Evolutionary conservation across 2,888 invertebrate genomes (phyloP).

Genomic region (Venusia cambrica): DNA sequence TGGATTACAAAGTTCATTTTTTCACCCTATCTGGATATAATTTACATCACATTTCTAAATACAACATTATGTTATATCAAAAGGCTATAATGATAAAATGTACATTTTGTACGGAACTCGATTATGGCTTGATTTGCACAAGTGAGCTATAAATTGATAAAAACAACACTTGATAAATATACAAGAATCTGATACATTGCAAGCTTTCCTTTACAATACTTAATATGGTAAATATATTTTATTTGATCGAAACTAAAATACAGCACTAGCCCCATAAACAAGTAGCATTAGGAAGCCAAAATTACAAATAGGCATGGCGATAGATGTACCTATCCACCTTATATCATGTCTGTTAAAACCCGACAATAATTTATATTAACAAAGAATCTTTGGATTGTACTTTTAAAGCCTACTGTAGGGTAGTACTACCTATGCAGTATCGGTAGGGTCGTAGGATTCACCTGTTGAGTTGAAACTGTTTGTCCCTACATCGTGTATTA

Average conservation of each 20-base stretch:
- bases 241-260: slow-evolving; percentile 1
- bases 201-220: neutral
- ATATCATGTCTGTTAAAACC: no score
- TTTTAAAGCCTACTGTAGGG: no score
- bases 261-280: neutral
- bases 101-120: slow-evolving; percentile 60
- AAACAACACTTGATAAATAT: neutral
- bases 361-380: no score
- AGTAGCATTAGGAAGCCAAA: no score
- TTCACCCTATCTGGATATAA: slow-evolving; percentile 18
- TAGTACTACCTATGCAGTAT: no score
- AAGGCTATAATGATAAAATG: slow-evolving; percentile 29
- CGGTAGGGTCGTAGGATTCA: no score
- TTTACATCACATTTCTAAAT: slow-evolving; percentile 24
- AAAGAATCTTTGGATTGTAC: no score
- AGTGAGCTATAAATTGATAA: slow-evolving; percentile 17
- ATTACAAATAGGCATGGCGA: no score
- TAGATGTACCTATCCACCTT: no score
- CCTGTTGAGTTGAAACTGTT: no score
- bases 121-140: slow-evolving; percentile 59
- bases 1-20: slow-evolving; percentile 35
- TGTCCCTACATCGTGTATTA: no score
- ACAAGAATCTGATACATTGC: neutral
- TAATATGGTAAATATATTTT: neutral
- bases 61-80: slow-evolving; percentile 30